These are phyloP conservation scores for Hesperophylax magnus DNA, from an alignment of 1,140 invertebrate genomes.

Conservation along the genomic window DNA sequence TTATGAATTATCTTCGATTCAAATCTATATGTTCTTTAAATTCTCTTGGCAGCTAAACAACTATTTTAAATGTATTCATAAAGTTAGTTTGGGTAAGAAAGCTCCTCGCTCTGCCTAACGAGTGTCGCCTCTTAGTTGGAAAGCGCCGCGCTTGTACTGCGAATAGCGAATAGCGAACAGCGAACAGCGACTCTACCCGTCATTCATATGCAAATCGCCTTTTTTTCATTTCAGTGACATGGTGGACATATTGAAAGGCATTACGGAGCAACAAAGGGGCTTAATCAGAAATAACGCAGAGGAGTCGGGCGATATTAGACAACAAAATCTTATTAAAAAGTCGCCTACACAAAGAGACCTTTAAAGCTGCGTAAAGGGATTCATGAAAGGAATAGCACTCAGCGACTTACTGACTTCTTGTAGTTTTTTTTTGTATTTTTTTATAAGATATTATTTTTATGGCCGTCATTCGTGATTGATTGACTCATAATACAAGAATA, in stretches of 20 bases:
- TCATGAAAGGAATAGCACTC: too few relatives aligned
- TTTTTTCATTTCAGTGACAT: slow-evolving; percentile 36
- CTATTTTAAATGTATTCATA: neutral
- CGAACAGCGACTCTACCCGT: neutral
- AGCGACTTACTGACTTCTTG: too few relatives aligned
- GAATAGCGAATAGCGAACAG: neutral
- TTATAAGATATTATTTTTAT: too few relatives aligned
- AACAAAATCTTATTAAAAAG: slow-evolving; percentile 39
- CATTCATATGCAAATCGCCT: slow-evolving; percentile 42
- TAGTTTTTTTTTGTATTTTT: too few relatives aligned
- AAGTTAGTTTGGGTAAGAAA: slow-evolving; percentile 10
- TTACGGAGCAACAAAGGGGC: slow-evolving; percentile 34
- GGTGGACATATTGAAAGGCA: slow-evolving; percentile 38
- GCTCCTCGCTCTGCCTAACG: neutral
- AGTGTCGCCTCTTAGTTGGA: slow-evolving; percentile 20
- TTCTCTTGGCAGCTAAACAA: too few relatives aligned
- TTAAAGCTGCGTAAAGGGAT: neutral
- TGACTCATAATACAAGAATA: too few relatives aligned
- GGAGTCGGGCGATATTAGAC: slow-evolving; percentile 23
- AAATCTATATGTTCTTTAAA: too few relatives aligned
- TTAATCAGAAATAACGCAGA: slow-evolving; percentile 27
- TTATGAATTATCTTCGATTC: too few relatives aligned
- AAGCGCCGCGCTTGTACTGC: slow-evolving; percentile 20
- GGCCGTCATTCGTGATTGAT: too few relatives aligned
- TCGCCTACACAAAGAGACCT: slow-evolving; percentile 8